Evolutionary conservation across 1,140 invertebrate species (phyloP), one percentile per base, ranked within the genome.

Genomic region (Coenobita brevimanus): DNA sequence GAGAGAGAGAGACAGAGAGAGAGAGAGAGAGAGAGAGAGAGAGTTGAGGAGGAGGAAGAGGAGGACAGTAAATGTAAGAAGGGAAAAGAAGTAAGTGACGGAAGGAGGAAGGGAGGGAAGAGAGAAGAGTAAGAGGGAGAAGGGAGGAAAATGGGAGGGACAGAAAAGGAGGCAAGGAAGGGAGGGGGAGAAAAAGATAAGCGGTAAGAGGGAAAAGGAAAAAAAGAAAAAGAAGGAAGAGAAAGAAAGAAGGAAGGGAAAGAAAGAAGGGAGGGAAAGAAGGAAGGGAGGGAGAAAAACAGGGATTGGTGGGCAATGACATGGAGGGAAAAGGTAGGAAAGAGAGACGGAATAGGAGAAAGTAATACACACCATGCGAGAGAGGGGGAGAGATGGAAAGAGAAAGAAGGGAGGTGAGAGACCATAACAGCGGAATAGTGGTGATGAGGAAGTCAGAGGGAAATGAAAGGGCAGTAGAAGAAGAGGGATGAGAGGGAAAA

Each of bases 1-100:
- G 30, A 67, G 62, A 67, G 62, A 67, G 62, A 67, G 62, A 67
- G 62, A 67, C 6, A 67, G 62, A 67, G 62, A 67, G 62, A 67
- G 62, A 67, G 62, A 67, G n/a, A 24, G n/a, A 24, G n/a, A 24
- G n/a, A 6, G 62, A 67, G 62, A 67, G 62, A 67, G 62, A 67
- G 62, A 67, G 6, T 4, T 6, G 62, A 33, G 62, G n/a, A n/a
- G n/a, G 62, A 67, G 62, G n/a, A 17, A 50, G 46, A 50, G 46
- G 62, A 67, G 30, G 30, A 67, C 4, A 67, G 30, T 10, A 24
- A 33, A 24, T 6, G 30, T 10, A n/a, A 67, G 62, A 67, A 33
- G 30, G n/a, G 62, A 33, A 17, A 50, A 17, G n/a, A n/a, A 67
- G 62, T 10, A 33, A 67, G 62, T 10, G 62, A 67, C 6, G 4